Conservation (phyloP, 1,140 invertebrate species). For the Mizuhopecten yessoensis region DNA sequence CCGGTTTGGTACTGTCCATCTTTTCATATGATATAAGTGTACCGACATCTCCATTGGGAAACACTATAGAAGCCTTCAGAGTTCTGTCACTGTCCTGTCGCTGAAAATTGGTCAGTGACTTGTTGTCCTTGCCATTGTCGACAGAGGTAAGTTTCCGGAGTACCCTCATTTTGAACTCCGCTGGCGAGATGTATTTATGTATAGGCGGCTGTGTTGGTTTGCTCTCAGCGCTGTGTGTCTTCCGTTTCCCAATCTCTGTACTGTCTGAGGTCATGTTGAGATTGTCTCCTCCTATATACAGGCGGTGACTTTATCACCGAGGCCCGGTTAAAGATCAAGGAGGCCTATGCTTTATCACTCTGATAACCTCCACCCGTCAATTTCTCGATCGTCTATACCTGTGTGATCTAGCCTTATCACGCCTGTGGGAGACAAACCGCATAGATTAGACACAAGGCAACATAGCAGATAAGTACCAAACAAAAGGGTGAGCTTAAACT, state of each 20-base stretch:
- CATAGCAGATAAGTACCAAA: neutral
- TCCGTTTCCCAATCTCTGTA: neutral
- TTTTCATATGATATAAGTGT: conserved; percentile 59
- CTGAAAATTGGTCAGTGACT: conserved; percentile 51
- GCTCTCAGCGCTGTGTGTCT: neutral
- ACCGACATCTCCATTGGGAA: conserved; percentile 62
- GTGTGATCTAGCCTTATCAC: neutral
- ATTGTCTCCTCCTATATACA: neutral
- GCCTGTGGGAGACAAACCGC: neutral
- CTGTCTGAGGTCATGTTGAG: neutral
- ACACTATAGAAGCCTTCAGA: conserved; percentile 61
- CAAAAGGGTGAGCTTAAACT: neutral
- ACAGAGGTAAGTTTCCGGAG: conserved; percentile 52
- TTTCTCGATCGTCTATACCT: neutral
- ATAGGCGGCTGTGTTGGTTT: conserved; percentile 6
- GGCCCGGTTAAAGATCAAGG: conserved; percentile 2
- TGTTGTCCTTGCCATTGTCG: conserved; percentile 50
- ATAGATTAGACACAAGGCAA: neutral
- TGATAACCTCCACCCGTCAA: neutral
- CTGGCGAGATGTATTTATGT: conserved; percentile 49
- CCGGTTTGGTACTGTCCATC: conserved; percentile 49
- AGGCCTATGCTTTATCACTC: neutral
- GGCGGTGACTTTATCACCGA: neutral
- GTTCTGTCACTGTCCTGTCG: conserved; percentile 58
- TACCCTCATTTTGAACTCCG: conserved; percentile 59